Conservation (phyloP, 2,797 vertebrate species). For the Sebastes kiyomatsui region DNA sequence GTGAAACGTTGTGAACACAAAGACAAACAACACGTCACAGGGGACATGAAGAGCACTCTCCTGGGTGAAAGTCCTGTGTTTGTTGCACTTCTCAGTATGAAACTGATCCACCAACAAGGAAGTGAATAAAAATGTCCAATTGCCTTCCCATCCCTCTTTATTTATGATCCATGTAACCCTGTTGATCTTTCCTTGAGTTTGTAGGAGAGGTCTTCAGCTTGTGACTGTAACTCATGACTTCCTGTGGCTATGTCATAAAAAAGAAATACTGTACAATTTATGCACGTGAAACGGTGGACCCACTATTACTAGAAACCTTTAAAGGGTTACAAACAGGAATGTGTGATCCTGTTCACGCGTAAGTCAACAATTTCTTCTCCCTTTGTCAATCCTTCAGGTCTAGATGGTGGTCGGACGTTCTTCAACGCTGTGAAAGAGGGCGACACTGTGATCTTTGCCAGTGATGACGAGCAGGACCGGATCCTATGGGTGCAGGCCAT, state of each 20-base stretch:
- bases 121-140: neutral
- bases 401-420: conserved; percentile 95
- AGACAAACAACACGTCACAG: too few species aligned
- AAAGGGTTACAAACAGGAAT: neutral
- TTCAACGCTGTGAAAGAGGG: conserved; percentile 99
- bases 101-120: neutral
- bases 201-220: neutral
- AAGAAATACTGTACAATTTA: neutral
- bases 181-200: neutral
- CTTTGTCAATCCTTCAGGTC: conserved; percentile 77
- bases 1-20: too few species aligned
- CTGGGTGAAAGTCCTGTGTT: too few species aligned
- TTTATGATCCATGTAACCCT: neutral
- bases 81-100: neutral
- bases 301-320: neutral
- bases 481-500: conserved; percentile 99
- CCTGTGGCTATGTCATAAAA: neutral
- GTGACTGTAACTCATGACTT: neutral
- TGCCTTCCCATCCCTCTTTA: neutral
- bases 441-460: conserved; percentile 98
- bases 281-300: neutral
- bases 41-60: too few species aligned
- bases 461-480: conserved; percentile 96
- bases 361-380: neutral
- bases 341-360: neutral